Evolutionary conservation across 92 coral and sea anemone species (phyloP), one percentile per base, ranked within the genome.

Genomic region (Porites evermanni): DNA sequence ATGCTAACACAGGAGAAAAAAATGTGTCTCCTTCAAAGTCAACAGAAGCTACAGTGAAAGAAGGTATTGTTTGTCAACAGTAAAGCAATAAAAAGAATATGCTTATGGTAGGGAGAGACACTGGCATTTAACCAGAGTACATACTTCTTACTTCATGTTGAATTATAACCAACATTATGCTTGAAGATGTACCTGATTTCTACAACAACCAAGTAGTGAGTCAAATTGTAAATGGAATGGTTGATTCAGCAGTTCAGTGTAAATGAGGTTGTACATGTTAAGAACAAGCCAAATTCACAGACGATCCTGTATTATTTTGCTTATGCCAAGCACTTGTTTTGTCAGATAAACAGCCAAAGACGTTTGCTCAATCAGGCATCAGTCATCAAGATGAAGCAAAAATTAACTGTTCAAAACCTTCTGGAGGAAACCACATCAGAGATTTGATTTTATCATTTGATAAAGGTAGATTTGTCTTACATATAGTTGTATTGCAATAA

Each of bases 371-470:
- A 64, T 54, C 65, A 24, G 29, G 52, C 73, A 64, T 17, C 32
- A 51, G 51, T 12, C 79, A 20, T 19, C 79, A 72, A 38, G 87
- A 74, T 63, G 72, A 72, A 44, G 69, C 67, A 53, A 72, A 72
- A 11, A 73, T 12, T 52, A 83, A 26, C 79, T 66, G 83, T 23
- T 17, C 79, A 68, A 85, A 67, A 78, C n/a, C 59, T 60, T 61
- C 88, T 4, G 81, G 66, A 53, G 13, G 71, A 12, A 70, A 14
- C 59, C 81, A 88, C 67, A 53, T 74, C 72, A 74, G 88, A 54
- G 91, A 88, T 66, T 73, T 79, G 59, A 53, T 81, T 24, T 21
- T 88, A 26, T 70, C 88, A 52, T 81, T 88, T 81, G 91, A 88
- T 76, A 88, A 88, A 88, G 91, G 91, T 88, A 29, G 3, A 54